phyloP scores from a whole-genome alignment of 2,797 vertebrate species.

The Amphiprion clarkii region DNA sequence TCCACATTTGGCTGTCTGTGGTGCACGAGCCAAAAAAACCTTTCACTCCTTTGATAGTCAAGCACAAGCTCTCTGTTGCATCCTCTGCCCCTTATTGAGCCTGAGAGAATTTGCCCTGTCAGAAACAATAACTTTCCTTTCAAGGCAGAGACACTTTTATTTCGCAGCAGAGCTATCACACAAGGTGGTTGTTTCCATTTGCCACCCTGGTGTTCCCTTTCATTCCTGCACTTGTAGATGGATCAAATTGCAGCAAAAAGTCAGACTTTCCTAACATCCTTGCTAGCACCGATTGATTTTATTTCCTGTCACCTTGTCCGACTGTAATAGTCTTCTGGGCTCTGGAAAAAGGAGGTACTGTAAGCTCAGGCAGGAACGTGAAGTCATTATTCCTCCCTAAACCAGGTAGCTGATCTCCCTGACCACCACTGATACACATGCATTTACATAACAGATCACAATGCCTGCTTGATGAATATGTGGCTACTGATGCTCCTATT shows the following conservation, averaged over 20 bases:
- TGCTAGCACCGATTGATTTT: slow-evolving; percentile 67
- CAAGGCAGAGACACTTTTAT: slow-evolving; percentile 69
- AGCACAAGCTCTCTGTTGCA: slow-evolving; percentile 34
- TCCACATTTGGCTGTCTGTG: slow-evolving; percentile 27
- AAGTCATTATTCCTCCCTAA: slow-evolving; percentile 5
- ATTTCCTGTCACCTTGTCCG: slow-evolving; percentile 60
- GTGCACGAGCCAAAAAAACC: slow-evolving; percentile 6
- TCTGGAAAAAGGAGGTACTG: slow-evolving; percentile 21
- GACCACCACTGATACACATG: not conserved
- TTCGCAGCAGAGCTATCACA: slow-evolving; percentile 61
- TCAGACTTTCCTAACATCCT: slow-evolving; percentile 65
- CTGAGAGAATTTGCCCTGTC: slow-evolving; percentile 74
- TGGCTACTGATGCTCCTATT: slow-evolving; percentile 10
- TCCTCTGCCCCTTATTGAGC: slow-evolving; percentile 55
- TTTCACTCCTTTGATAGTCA: slow-evolving; percentile 47
- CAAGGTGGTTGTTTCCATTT: slow-evolving; percentile 72
- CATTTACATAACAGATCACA: slow-evolving; percentile 19
- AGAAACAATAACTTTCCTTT: slow-evolving; percentile 76
- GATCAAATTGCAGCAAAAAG: slow-evolving; percentile 65
- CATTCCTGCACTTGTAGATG: slow-evolving; percentile 54
- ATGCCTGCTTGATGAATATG: slow-evolving; percentile 5
- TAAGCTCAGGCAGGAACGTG: slow-evolving; percentile 12
- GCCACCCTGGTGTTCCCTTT: slow-evolving; percentile 56
- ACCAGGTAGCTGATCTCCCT: slow-evolving; percentile 30
- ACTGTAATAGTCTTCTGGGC: slow-evolving; percentile 41